Conservation (phyloP, 2,113 vertebrate genomes). For the Sturnira hondurensis region DNA sequence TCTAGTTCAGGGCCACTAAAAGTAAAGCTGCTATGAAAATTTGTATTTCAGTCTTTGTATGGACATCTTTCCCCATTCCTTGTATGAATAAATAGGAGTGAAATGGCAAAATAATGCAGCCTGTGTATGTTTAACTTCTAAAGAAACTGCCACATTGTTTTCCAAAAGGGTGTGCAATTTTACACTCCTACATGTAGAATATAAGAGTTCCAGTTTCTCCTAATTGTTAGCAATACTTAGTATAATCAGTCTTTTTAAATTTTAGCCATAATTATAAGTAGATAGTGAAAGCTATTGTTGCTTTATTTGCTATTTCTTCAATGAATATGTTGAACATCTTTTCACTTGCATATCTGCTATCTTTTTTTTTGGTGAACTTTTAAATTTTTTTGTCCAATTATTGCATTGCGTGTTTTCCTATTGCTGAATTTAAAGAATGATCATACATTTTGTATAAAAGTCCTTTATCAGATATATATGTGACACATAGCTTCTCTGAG, state of each 20-base stretch:
- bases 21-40: not conserved
- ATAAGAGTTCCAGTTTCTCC: constrained; percentile 50
- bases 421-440: not conserved
- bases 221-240: constrained; percentile 34
- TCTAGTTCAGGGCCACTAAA: not conserved
- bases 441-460: not conserved
- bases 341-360: not conserved
- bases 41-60: not conserved
- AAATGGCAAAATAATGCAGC: not conserved
- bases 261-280: not conserved
- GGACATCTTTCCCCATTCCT: not conserved
- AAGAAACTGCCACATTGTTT: not conserved
- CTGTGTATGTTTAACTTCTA: not conserved
- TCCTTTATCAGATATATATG: not conserved
- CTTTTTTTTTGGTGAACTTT: not conserved
- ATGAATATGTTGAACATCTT: not conserved
- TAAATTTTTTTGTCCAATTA: not conserved
- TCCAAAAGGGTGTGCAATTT: not conserved
- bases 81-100: not conserved
- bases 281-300: not conserved
- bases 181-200: not conserved
- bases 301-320: not conserved
- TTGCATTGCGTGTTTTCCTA: not conserved
- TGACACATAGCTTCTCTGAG: not conserved
- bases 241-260: constrained; percentile 9